Evolutionary conservation across 2,113 vertebrate species (phyloP), one percentile per base, ranked within the genome.

Genomic region (Sinocyclocheilus anophthalmus): DNA sequence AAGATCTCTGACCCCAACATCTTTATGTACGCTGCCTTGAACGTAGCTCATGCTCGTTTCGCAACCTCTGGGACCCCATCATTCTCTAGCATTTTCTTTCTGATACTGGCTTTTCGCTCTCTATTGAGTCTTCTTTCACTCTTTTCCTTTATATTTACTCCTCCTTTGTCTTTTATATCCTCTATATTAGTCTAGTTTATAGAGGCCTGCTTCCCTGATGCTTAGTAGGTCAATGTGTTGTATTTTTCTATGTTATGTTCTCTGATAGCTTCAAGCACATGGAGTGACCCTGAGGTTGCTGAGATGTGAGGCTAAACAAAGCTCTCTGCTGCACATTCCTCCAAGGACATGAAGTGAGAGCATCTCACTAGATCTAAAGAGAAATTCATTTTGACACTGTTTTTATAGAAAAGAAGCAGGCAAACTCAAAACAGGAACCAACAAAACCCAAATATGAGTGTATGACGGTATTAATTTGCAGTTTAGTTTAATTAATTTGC

Each of bases 1-100:
- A 95, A 81, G 90, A 93, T 91, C 93, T 93, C 80, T 90, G 91
- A 93, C 90, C 90, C 76, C 16, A 50, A 72, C 42, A 22, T 48
- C 76, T 77, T 77, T 84, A 83, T 87, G 88, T 89, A 91, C 67
- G 50, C 88, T 33, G 88, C 92, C 91, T 91, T 85, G 80, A 76
- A 76, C 6, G 16, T 76, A 85, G 92, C 86, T 88, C 30, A 76
- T 0, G 2, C 45, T 48, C 2, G 11, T 48, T 48, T 3, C 45
- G 11, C 50, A 63, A 37, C 87, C 86, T 87, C 87, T 65, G 76
- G 11, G 11, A 59, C 42, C 79, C 20, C 18, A 45, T 59, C 20
- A 30, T 75, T 87, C 11, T 45, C 16, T 69, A 12, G 30, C 81
- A 45, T 59, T 87, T 26, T 73, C 33, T 83, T 9, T 59, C 16